Evolutionary conservation across 2,797 vertebrate genomes (phyloP).

Genomic region (Arnoldichthys spilopterus): DNA sequence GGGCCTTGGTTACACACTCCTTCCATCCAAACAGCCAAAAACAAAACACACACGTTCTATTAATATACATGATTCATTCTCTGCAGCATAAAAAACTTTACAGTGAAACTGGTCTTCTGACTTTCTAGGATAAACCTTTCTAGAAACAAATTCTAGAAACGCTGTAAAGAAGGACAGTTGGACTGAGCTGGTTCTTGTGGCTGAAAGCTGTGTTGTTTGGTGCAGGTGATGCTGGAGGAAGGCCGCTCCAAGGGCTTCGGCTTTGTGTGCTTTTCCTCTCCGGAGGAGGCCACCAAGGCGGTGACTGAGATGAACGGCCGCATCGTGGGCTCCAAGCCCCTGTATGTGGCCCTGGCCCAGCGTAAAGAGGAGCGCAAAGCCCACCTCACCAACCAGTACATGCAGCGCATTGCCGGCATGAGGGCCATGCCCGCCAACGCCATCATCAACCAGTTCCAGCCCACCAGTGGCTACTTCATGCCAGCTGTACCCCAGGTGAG

Average conservation of each 20-base stretch:
- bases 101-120: no score
- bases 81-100: no score
- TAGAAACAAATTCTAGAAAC: no score
- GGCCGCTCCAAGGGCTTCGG: slow-evolving; percentile 98
- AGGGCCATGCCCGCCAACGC: slow-evolving; percentile 95
- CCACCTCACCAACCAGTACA: slow-evolving; percentile 98
- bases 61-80: no score
- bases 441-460: slow-evolving; percentile 98
- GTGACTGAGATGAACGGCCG: slow-evolving; percentile 99
- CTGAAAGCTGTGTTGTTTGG: not conserved
- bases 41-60: no score
- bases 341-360: slow-evolving; percentile 96
- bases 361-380: slow-evolving; percentile 98
- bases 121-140: no score
- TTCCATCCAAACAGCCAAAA: no score
- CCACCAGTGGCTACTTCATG: slow-evolving; percentile 95
- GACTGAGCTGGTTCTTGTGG: no score
- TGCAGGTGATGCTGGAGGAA: slow-evolving; percentile 96
- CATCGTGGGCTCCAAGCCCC: slow-evolving; percentile 96
- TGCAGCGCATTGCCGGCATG: slow-evolving; percentile 99
- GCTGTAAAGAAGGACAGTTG: no score
- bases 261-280: slow-evolving; percentile 98
- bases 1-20: no score
- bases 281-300: slow-evolving; percentile 97
- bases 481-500: slow-evolving; percentile 93